phyloP scores from a whole-genome alignment of 2,113 vertebrate genomes.

The Syngnathus typhle region DNA sequence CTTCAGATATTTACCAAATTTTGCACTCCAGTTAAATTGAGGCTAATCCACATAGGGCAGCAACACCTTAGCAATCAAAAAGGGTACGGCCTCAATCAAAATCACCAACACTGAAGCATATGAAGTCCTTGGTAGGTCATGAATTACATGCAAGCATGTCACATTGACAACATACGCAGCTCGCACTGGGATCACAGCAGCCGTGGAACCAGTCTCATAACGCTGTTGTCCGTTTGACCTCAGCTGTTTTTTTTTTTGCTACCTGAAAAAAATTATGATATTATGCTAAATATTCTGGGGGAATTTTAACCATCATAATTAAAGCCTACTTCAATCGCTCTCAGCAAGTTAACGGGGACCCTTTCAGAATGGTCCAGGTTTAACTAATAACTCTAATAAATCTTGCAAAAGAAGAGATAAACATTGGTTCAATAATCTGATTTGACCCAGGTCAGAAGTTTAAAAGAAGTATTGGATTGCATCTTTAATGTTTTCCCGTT shows the following conservation, averaged over 20 bases:
- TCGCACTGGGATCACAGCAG: constrained; percentile 6
- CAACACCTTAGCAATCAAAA: constrained; percentile 1
- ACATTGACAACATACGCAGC: background rate
- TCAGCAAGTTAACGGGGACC: background rate
- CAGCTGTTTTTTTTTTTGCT: background rate
- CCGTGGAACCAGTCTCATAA: constrained; percentile 12
- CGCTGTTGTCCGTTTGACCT: background rate
- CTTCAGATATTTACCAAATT: background rate
- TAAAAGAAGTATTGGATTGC: constrained; percentile 10
- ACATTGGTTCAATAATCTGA: background rate
- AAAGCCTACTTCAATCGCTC: background rate
- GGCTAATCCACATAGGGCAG: background rate
- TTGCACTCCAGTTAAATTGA: background rate
- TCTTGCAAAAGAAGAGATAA: background rate
- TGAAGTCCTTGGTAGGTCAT: background rate
- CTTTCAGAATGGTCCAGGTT: background rate
- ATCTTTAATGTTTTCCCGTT: constrained; percentile 14
- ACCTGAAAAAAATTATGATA: background rate
- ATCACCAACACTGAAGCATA: background rate
- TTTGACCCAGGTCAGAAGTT: background rate
- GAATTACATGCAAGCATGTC: constrained; percentile 5
- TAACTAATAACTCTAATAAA: too few species aligned
- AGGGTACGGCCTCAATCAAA: background rate
- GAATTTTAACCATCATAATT: background rate
- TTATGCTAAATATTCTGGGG: background rate